Conservation (phyloP, 64 coral and sea anemone species). For the Montipora cactus region DNA sequence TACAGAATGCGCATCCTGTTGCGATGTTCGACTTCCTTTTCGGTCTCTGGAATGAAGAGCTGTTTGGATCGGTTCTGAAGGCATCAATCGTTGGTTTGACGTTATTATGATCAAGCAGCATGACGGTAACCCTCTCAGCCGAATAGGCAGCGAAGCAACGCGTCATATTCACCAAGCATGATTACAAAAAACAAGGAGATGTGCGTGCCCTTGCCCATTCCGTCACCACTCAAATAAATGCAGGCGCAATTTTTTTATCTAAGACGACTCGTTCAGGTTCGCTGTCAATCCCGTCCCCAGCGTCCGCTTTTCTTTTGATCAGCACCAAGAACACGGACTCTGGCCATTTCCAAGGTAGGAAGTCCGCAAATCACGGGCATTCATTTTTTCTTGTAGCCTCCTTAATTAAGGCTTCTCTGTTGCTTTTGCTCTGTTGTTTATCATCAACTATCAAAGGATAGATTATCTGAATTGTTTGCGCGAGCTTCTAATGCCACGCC, state of each 20-base stretch:
- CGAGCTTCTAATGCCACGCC: too few relatives aligned
- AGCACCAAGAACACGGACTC: too few relatives aligned
- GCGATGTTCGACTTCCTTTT: conserved; percentile 60
- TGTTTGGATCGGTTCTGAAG: conserved; percentile 64
- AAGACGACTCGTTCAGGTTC: conserved; percentile 45
- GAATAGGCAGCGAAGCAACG: conserved; percentile 55
- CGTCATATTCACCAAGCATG: conserved; percentile 70
- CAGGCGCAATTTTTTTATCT: conserved; percentile 72
- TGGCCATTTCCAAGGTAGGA: neutral
- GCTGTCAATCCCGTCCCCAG: too few relatives aligned
- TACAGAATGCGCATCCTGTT: conserved; percentile 40
- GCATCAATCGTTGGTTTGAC: conserved; percentile 57
- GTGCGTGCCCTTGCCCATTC: conserved; percentile 57
- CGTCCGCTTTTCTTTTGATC: too few relatives aligned
- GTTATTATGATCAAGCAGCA: conserved; percentile 65
- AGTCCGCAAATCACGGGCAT: conserved; percentile 42
- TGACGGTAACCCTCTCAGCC: conserved; percentile 63
- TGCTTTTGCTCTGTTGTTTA: neutral
- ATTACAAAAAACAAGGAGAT: conserved; percentile 71
- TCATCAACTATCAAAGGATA: too few relatives aligned
- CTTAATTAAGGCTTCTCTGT: neutral
- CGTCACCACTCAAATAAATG: conserved; percentile 68
- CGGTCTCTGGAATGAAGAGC: conserved; percentile 58
- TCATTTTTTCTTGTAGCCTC: conserved; percentile 20
- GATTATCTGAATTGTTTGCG: too few relatives aligned